Evolutionary conservation across 2,113 vertebrate genomes (phyloP), one percentile per base, ranked within the genome.

Genomic region (Ageneiosus marmoratus): DNA sequence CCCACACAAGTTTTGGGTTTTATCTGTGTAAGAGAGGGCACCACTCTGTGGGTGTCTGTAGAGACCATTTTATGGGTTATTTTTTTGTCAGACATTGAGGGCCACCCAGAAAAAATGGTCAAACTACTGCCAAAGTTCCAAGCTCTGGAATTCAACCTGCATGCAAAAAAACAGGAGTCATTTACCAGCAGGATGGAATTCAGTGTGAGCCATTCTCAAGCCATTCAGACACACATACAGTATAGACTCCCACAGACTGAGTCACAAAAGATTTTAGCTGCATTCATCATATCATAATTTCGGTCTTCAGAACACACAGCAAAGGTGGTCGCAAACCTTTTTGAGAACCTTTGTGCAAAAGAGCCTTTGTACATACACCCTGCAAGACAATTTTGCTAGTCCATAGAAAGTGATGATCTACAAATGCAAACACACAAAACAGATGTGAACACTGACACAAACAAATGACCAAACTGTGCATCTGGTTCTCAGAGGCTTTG

Each of bases 401-500:
- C 48, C 3, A 27, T 20, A 58, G 78, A 79, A 79, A 69, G 62
- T 29, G 29, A 15, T n/a, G 11, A 48, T 10, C 53, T n/a, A 24
- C 27, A 76, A 72, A 70, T 77, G 84, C 22, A 76, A 63, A 62
- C 62, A 62, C 13, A 37, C 60, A 77, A 65, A 55, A 73, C 56
- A 83, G 29, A 83, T 13, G 55, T 73, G 69, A 73, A 80, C 44
- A 81, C 78, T 50, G 74, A 72, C 48, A 84, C 70, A 69, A 79
- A 86, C 80, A 83, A 83, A 44, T 78, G 86, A 53, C 77, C 77
- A 83, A 86, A 86, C 79, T 67, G 29, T 88, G 89, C 90, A 90
- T 92, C 77, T 94, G 93, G 89, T 91, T 86, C 83, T 86, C 91
- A 91, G 92, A 88, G 87, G 87, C 90, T 88, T 90, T 89, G 85